Base-by-base conservation (phyloP, 2,113 vertebrate genomes). In the Vulpes ferrilata region DNA sequence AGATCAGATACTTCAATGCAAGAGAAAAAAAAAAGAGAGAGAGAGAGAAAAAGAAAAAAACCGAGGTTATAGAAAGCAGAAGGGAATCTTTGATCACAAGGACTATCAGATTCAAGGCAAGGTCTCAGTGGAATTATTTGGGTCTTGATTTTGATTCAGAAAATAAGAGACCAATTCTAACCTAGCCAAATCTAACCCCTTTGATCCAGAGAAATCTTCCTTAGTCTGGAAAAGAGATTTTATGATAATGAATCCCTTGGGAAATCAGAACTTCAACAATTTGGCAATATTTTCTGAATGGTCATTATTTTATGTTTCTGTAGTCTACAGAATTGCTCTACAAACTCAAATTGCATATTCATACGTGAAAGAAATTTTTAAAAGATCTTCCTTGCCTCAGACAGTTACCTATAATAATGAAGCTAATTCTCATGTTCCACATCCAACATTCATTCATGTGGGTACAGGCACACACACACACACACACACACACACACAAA, bases 101-200 rank as follows among this genome's bases (percentile, higher is more conserved):
- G 30, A 38, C 65, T 81, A 60, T 69, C 20, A 53, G 38, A 74
- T 71, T 86, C 32, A 73, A 97, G 62, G 78, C 84, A 92, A 74
- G 30, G 25, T 95, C 93, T 94, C 84, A 64, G 65, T 69, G 69
- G 53, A 92, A 95, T 78, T 69, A 69, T 25, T 73, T 92, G 30
- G 19, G 20, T 88, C 88, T 96, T 95, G 65, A 95, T 92, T 94
- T 82, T 90, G 22, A 90, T 87, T 95, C 94, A 83, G 86, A 91
- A 95, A 76, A 43, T 71, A 95, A 93, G 57, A 78, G 23, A 93
- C 17, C 35, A 67, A 48, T 79, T 96, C 87, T 67, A 83, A 43
- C 57, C 57, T 15, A 85, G 32, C 25, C 67, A 94, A 90, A 92
- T 88, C n/a, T 62, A 71, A 73, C 64, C 67, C 23, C 79, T 97